Evolutionary conservation across 2,113 vertebrate genomes (phyloP).

Genomic region (Paralichthys olivaceus): DNA sequence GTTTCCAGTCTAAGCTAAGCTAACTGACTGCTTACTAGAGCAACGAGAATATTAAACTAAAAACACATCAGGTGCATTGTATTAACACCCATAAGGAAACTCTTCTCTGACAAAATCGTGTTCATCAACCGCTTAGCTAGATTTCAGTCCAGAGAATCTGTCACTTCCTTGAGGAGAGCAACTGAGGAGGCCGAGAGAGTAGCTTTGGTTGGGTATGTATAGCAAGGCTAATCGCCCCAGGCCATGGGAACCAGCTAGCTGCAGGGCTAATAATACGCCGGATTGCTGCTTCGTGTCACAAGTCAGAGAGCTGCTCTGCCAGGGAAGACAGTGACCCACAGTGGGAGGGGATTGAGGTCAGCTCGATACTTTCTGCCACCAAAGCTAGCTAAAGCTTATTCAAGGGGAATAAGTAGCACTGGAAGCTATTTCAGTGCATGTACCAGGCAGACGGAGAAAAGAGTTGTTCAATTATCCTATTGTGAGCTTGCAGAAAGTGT

Average conservation of each 20-base stretch:
- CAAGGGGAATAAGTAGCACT: slow-evolving; percentile 34
- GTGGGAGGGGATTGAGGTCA: slow-evolving; percentile 73
- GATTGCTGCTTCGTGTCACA: slow-evolving; percentile 52
- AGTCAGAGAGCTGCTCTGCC: slow-evolving; percentile 33
- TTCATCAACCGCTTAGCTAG: background rate
- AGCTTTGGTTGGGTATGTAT: slow-evolving; percentile 59
- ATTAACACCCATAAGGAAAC: background rate
- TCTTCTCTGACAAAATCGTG: background rate
- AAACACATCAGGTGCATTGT: too few species aligned
- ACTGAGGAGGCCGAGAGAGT: slow-evolving; percentile 31
- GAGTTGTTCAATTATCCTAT: slow-evolving; percentile 1
- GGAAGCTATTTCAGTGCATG: slow-evolving; percentile 25
- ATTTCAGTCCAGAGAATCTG: slow-evolving; percentile 15
- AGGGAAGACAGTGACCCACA: slow-evolving; percentile 59
- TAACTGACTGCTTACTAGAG: too few species aligned
- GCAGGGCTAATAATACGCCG: slow-evolving; percentile 53
- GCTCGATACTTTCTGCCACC: slow-evolving; percentile 44
- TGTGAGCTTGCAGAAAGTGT: slow-evolving; percentile 22
- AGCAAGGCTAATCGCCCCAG: slow-evolving; percentile 64
- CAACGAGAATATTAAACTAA: too few species aligned
- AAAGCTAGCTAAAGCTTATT: slow-evolving; percentile 59
- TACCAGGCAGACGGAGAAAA: slow-evolving; percentile 5
- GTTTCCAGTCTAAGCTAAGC: background rate
- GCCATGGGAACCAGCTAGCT: slow-evolving; percentile 57
- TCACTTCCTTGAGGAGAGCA: slow-evolving; percentile 35